Evolutionary conservation across 2,113 vertebrate genomes (phyloP), one percentile per base, ranked within the genome.

Genomic region (Siphamia tubifer): DNA sequence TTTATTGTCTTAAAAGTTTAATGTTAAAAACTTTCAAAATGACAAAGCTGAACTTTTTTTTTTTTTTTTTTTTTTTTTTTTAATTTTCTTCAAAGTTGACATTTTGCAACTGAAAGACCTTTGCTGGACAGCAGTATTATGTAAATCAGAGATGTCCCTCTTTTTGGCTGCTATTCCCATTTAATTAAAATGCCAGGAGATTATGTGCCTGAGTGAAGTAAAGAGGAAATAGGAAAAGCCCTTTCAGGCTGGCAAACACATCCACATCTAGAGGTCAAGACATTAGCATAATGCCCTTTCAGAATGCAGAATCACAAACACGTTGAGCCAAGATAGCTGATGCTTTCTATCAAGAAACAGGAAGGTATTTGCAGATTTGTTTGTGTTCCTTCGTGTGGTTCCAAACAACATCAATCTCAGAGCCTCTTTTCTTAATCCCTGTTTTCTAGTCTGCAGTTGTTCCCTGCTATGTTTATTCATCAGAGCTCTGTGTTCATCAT

Each of bases 201-300:
- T n/a, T 66, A 47, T 74, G 51, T 48, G 68, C 32, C 31, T 15
- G 4, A 36, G 35, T 61, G 35, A 65, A 62, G 57, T 34, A 17
- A 60, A 48, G 40, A 49, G 25, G 44, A 8, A 64, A 51, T 6
- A 48, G 55, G 52, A 62, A 64, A 71, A 43, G 27, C 21, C 9
- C 23, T 57, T 72, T 71, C 16, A 66, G 31, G 44, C 15, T 25
- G 28, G 58, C 42, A 62, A 78, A 71, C 56, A 64, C 53, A 56
- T 68, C 23, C 67, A 27, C 39, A 47, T 74, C 70, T 6, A 49
- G 60, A 78, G 82, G 77, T 82, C 70, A 74, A 17, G 0, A 23
- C 54, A 79, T 77, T 76, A 55, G 67, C 77, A 79, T 76, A 79
- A 68, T 63, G 21, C 57, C 57, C 75, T 74, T 64, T 68, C 35